These are phyloP conservation scores for Craniophora ligustri DNA, from an alignment of 2,888 invertebrate species.

Conservation along the genomic window DNA sequence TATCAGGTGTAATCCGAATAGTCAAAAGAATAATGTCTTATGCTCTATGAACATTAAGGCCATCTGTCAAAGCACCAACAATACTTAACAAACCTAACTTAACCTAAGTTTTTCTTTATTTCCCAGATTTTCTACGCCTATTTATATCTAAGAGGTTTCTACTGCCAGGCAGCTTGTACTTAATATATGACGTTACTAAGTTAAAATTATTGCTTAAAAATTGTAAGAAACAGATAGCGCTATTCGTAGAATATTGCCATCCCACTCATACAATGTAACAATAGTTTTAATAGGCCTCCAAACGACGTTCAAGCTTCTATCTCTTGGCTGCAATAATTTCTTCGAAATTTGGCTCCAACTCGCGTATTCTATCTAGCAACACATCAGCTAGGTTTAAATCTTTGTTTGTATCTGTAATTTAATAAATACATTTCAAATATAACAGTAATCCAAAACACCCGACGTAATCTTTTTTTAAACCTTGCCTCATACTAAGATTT, in stretches of 20 bases:
- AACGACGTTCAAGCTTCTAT: not conserved
- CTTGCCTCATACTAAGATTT: too few species aligned
- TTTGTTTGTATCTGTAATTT: conserved; percentile 73
- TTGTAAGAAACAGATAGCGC: not conserved
- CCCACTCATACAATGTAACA: not conserved
- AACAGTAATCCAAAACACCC: too few species aligned
- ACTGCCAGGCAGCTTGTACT: not conserved
- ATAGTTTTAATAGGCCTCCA: not conserved
- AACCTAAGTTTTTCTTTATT: conserved; percentile 33
- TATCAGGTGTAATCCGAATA: too few species aligned
- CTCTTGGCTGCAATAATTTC: conserved; percentile 39
- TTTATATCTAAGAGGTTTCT: not conserved
- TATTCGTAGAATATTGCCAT: not conserved
- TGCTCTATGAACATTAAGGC: too few species aligned
- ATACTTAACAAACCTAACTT: too few species aligned
- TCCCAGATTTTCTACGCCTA: conserved; percentile 12
- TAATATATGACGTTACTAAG: not conserved
- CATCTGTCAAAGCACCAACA: too few species aligned
- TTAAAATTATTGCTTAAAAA: not conserved
- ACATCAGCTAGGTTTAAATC: conserved; percentile 80
- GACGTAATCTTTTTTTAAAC: too few species aligned
- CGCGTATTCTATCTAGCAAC: conserved; percentile 71
- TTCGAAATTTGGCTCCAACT: conserved; percentile 73
- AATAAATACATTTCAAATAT: too few species aligned
- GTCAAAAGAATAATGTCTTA: too few species aligned